These are phyloP conservation scores for Xylota segnis DNA, from an alignment of 2,888 invertebrate genomes.

Conservation along the genomic window DNA sequence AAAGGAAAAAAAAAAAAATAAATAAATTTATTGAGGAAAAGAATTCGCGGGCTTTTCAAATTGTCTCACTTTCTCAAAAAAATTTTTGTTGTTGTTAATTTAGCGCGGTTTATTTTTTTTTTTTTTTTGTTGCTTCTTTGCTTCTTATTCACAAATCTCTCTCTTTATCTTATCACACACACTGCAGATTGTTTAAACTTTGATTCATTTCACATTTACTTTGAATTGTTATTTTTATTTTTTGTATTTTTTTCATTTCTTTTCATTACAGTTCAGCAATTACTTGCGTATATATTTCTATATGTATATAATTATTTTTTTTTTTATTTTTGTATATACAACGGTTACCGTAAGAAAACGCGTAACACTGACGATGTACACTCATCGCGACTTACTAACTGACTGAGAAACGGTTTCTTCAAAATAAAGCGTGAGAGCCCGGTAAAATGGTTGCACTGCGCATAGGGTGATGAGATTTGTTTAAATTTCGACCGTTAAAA, in stretches of 20 bases:
- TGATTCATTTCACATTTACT: conserved; percentile 60
- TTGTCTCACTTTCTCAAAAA: conserved; percentile 63
- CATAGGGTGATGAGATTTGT: conserved; percentile 59
- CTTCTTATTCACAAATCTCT: conserved; percentile 67
- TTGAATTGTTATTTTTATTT: conserved; percentile 65
- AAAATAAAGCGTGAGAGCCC: conserved; percentile 72
- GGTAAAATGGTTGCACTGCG: conserved; percentile 58
- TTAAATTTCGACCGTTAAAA: not conserved
- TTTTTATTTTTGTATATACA: conserved; percentile 77
- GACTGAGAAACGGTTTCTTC: conserved; percentile 80
- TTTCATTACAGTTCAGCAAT: conserved; percentile 77
- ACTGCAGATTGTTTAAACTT: conserved; percentile 70
- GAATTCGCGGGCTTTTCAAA: conserved; percentile 63
- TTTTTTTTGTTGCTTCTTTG: conserved; percentile 33
- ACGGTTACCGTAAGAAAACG: conserved; percentile 79
- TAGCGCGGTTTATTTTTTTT: conserved; percentile 67
- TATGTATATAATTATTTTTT: conserved; percentile 73
- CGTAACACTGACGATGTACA: conserved; percentile 80
- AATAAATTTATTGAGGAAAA: conserved; percentile 35
- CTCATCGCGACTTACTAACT: conserved; percentile 82
- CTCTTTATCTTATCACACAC: conserved; percentile 72
- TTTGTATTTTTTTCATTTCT: too few relatives aligned
- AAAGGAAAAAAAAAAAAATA: conserved; percentile 28
- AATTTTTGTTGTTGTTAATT: conserved; percentile 74
- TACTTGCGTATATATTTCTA: conserved; percentile 75